A percentile compares a stretch with the other conserved stretches of the same genome.
phyloP scores from a whole-genome alignment of 2,113 vertebrate genomes.

The Perca schrenkii region DNA sequence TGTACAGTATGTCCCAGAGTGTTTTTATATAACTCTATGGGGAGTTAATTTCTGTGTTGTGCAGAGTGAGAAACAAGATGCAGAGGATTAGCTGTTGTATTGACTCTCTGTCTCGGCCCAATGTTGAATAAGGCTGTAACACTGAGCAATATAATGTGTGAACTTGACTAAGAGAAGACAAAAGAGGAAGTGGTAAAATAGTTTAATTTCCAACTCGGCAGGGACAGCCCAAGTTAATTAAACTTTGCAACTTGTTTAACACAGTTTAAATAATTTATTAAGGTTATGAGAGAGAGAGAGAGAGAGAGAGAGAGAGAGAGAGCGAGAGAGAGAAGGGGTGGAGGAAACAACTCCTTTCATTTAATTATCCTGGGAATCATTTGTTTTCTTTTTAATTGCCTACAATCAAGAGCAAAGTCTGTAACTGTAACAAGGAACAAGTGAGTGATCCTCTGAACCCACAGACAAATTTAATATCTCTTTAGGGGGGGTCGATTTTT shows the following conservation, averaged over 20 bases:
- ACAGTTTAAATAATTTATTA: constrained; percentile 61
- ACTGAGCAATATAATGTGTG: constrained; percentile 17
- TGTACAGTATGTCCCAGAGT: background rate
- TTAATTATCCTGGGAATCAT: constrained; percentile 25
- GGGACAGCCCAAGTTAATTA: constrained; percentile 61
- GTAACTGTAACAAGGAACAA: background rate
- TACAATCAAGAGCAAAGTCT: constrained; percentile 8
- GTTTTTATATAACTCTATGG: background rate
- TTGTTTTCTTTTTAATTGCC: constrained; percentile 20
- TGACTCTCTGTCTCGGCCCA: background rate
- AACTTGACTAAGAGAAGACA: constrained; percentile 32
- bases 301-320: constrained; percentile 13
- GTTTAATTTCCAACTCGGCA: constrained; percentile 56
- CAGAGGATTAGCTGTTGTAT: background rate
- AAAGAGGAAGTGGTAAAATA: constrained; percentile 33
- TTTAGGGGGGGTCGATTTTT: background rate
- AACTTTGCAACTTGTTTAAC: constrained; percentile 58
- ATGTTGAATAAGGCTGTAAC: background rate
- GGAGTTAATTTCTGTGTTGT: background rate
- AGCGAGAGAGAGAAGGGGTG: background rate
- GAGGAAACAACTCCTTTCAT: background rate
- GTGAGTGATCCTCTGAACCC: background rate
- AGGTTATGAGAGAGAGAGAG: constrained; percentile 29
- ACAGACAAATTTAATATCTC: background rate
- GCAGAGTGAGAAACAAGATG: background rate